Percentiles rank a stretch among this genome's conserved stretches.
These are phyloP conservation scores for Columba guinea DNA, from an alignment of 2,797 vertebrate species.

Conservation along the genomic window DNA sequence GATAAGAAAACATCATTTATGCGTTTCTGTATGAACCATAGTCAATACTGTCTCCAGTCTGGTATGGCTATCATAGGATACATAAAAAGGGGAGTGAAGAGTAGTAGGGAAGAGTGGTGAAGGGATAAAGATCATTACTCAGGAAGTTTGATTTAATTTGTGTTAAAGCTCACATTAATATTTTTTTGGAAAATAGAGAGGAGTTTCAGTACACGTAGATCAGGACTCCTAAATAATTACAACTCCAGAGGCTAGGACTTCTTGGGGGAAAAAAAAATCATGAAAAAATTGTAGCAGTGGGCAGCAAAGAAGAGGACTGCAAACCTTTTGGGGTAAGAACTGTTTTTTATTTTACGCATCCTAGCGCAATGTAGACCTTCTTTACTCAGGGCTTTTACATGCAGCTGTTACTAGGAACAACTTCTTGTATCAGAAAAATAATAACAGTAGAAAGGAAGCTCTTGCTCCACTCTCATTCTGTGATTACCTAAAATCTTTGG, in stretches of 20 bases:
- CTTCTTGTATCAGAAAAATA: background rate
- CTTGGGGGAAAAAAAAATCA: accelerated
- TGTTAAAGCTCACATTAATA: background rate
- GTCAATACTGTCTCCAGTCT: background rate
- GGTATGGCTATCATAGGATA: background rate
- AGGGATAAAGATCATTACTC: background rate
- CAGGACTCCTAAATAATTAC: background rate
- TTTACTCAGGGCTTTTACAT: background rate
- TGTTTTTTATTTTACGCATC: background rate
- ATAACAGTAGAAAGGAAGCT: background rate
- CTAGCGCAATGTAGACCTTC: background rate
- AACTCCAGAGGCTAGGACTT: background rate
- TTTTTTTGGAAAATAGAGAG: background rate
- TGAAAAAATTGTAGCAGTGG: background rate
- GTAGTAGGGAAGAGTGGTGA: background rate
- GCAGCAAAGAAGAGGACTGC: background rate
- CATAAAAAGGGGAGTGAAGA: background rate
- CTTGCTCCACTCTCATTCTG: background rate
- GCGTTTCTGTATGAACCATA: background rate
- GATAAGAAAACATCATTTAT: background rate
- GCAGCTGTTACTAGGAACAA: background rate
- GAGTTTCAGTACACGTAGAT: background rate
- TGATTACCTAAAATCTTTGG: background rate
- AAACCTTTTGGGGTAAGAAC: background rate
- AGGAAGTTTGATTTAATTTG: background rate